Conservation (phyloP, 2,113 vertebrate genomes). For the Atherinomorus stipes region DNA sequence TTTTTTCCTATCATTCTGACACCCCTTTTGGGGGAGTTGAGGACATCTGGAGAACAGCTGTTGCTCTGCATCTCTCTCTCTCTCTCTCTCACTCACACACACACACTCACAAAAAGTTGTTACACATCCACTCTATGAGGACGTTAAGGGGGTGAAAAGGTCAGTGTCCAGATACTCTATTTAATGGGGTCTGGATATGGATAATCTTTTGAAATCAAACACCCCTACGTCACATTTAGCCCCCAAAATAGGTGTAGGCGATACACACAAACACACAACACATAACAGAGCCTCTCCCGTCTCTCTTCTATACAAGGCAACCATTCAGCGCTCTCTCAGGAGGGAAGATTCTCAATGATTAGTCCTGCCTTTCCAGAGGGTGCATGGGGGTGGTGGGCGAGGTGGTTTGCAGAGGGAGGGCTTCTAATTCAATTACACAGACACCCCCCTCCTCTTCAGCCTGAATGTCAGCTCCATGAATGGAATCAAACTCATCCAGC, state of each 20-base stretch:
- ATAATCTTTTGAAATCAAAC: slow-evolving; percentile 71
- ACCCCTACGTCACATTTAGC: slow-evolving; percentile 51
- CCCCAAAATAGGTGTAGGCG: slow-evolving; percentile 32
- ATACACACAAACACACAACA: slow-evolving; percentile 33
- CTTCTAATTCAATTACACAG: slow-evolving; percentile 71
- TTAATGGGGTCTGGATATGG: slow-evolving; percentile 61
- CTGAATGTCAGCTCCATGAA: slow-evolving; percentile 60
- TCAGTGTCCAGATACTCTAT: slow-evolving; percentile 57
- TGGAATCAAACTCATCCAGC: slow-evolving; percentile 50
- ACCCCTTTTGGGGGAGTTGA: neutral
- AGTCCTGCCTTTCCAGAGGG: slow-evolving; percentile 47
- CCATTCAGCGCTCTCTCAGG: slow-evolving; percentile 61
- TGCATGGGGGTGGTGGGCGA: neutral
- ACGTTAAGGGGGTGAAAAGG: slow-evolving; percentile 67
- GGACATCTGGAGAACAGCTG: slow-evolving; percentile 81
- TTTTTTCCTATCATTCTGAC: slow-evolving; percentile 32
- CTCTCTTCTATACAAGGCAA: slow-evolving; percentile 77
- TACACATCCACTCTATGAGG: slow-evolving; percentile 28
- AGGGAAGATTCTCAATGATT: slow-evolving; percentile 69
- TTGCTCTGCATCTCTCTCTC: slow-evolving; percentile 53
- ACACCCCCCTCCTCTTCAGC: slow-evolving; percentile 13
- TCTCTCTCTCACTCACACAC: slow-evolving; percentile 11
- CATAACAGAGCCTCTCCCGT: slow-evolving; percentile 26
- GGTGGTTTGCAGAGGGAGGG: slow-evolving; percentile 1
- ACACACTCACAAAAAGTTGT: slow-evolving; percentile 35